Evolutionary conservation across 2,888 invertebrate species (phyloP).

Genomic region (Ormyrus pomaceus): DNA sequence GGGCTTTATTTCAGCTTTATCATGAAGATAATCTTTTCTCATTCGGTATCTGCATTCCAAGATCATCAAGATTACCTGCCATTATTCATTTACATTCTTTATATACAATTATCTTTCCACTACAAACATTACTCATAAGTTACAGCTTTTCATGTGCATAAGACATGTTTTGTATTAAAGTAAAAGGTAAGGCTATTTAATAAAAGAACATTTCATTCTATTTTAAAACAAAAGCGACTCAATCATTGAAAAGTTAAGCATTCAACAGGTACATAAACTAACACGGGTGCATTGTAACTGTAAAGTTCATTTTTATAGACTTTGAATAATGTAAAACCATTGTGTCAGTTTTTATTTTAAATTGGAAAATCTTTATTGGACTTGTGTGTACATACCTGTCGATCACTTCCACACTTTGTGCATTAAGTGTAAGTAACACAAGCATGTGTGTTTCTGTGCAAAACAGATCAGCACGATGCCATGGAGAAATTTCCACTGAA

Average conservation of each 20-base stretch:
- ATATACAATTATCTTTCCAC: slow-evolving; percentile 7
- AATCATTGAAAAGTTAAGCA: neutral
- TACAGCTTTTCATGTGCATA: neutral
- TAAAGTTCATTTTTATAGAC: no score
- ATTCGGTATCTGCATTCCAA: slow-evolving; percentile 28
- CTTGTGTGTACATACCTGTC: slow-evolving; percentile 33
- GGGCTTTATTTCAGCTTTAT: neutral
- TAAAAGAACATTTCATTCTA: neutral
- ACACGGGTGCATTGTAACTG: neutral
- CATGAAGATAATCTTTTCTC: slow-evolving; percentile 29
- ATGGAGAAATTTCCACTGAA: slow-evolving; percentile 87
- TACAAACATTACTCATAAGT: slow-evolving; percentile 20
- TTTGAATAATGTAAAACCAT: no score
- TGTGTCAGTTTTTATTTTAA: no score
- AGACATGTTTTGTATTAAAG: slow-evolving; percentile 21
- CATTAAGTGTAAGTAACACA: slow-evolving; percentile 48
- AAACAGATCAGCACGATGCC: slow-evolving; percentile 67
- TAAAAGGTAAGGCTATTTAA: slow-evolving; percentile 45
- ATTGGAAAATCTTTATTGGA: slow-evolving; percentile 35
- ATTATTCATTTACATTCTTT: slow-evolving; percentile 32
- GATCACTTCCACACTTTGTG: slow-evolving; percentile 35
- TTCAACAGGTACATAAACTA: slow-evolving; percentile 30
- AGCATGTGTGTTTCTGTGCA: slow-evolving; percentile 59
- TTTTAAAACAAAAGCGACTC: neutral
- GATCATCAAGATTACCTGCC: slow-evolving; percentile 16